Percentiles rank a stretch among this genome's conserved stretches.
Conservation (phyloP, 2,113 vertebrate species). For the Plecturocebus donacophilus region DNA sequence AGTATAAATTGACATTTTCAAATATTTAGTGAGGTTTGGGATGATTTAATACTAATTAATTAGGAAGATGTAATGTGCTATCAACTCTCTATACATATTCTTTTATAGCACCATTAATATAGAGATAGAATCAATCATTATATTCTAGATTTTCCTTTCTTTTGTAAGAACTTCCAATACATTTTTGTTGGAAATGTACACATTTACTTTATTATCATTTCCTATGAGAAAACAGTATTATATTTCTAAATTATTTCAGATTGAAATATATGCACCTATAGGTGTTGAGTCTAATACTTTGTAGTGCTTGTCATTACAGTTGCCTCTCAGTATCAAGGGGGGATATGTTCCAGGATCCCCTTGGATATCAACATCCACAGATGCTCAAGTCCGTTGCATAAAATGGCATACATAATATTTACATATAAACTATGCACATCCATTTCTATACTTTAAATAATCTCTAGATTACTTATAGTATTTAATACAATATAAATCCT, state of each 20-base stretch:
- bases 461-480: not conserved
- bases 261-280: not conserved
- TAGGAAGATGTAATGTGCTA: not conserved
- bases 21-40: not conserved
- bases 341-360: not conserved
- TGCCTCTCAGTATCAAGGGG: not conserved
- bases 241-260: not conserved
- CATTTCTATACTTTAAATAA: not conserved
- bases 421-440: not conserved
- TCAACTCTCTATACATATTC: not conserved
- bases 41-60: slow-evolving; percentile 12
- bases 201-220: not conserved
- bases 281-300: not conserved
- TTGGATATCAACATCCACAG: not conserved
- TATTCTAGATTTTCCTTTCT: not conserved
- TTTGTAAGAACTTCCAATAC: not conserved
- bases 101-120: not conserved
- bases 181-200: not conserved
- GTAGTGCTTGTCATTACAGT: not conserved
- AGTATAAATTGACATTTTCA: slow-evolving; percentile 78
- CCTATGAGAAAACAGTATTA: not conserved
- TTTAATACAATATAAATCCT: not conserved
- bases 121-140: not conserved
- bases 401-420: not conserved
- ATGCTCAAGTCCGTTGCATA: not conserved